Evolutionary conservation across 2,797 vertebrate species (phyloP).

Genomic region (Labeo calbasu): DNA sequence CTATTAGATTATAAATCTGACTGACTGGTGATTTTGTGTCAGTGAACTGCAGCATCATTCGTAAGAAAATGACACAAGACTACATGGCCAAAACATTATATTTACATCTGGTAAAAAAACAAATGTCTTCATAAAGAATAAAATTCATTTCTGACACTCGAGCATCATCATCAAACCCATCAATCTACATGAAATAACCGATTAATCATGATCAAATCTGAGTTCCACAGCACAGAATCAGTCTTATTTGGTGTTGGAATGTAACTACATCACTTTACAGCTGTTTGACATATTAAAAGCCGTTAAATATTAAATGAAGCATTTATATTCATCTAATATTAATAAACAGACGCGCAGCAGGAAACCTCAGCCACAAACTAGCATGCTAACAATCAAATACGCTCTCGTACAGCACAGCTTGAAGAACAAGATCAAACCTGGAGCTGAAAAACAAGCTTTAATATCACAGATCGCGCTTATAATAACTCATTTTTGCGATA

Average conservation of each 20-base stretch:
- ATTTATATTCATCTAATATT: not conserved
- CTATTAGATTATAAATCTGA: not conserved
- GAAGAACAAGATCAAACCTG: not conserved
- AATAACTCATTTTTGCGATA: not conserved
- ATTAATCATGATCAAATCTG: not conserved
- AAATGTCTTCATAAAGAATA: not conserved
- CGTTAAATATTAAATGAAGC: not conserved
- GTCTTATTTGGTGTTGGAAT: not conserved
- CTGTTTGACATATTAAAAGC: not conserved
- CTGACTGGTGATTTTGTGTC: too few species aligned
- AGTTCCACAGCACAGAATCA: not conserved
- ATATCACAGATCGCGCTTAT: too few species aligned
- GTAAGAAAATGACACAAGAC: not conserved
- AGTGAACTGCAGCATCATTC: not conserved
- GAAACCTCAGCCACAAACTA: conserved; percentile 30
- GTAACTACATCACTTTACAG: not conserved
- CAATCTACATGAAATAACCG: not conserved
- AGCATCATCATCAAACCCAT: not conserved
- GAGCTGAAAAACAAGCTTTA: not conserved
- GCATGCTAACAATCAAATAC: conserved; percentile 14
- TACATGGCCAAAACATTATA: not conserved
- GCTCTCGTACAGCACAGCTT: not conserved
- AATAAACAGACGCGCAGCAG: conserved; percentile 9
- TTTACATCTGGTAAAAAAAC: not conserved
- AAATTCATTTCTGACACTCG: not conserved